phyloP scores from a whole-genome alignment of 2,888 invertebrate species.

The Bimastos eiseni region DNA sequence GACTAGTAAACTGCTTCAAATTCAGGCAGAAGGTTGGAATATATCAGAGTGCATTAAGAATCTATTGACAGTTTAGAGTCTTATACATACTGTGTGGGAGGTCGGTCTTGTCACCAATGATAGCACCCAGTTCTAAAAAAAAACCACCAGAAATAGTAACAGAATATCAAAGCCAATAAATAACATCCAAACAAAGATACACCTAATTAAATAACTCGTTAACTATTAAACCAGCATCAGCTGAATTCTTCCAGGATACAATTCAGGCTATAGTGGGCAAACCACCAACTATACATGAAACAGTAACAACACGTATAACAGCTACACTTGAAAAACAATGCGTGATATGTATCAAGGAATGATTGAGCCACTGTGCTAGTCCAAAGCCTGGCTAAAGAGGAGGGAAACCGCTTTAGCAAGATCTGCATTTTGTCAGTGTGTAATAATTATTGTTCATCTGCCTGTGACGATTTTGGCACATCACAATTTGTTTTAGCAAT shows the following conservation, averaged over 20 bases:
- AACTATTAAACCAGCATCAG: neutral
- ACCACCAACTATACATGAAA: no score
- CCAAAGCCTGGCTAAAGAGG: no score
- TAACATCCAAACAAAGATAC: neutral
- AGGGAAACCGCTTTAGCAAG: no score
- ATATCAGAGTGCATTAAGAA: neutral
- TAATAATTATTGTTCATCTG: no score
- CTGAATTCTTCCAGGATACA: neutral
- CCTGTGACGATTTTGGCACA: neutral
- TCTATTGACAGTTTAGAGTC: neutral
- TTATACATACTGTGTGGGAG: neutral
- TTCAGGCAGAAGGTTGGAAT: neutral
- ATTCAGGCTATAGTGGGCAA: no score
- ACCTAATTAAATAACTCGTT: neutral
- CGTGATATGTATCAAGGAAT: no score
- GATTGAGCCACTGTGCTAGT: no score
- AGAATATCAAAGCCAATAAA: neutral
- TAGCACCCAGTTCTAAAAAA: slow-evolving; percentile 36
- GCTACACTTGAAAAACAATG: no score
- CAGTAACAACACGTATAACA: no score
- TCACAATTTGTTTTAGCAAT: neutral
- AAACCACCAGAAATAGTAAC: neutral
- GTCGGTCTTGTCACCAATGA: slow-evolving; percentile 32
- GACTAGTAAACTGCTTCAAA: neutral
- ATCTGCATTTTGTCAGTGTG: no score